Percentiles rank a stretch among this genome's conserved stretches.
These are phyloP conservation scores for Dicerorhinus sumatrensis DNA, from an alignment of 2,113 vertebrate species.

Conservation along the genomic window DNA sequence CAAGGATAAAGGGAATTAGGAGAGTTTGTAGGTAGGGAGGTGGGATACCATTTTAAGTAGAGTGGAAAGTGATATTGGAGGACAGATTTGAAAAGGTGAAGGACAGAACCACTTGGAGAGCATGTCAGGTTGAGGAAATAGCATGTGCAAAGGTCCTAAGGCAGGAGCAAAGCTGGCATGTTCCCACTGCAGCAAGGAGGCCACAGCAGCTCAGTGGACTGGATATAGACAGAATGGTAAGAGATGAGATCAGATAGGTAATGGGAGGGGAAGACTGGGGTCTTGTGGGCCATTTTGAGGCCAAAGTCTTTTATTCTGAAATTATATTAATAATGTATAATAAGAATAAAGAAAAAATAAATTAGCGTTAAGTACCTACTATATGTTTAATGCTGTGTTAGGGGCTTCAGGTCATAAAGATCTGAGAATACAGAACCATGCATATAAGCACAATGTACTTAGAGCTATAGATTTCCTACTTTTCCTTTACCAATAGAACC, in stretches of 20 bases:
- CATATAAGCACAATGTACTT: neutral
- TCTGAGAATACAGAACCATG: neutral
- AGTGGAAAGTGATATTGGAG: neutral
- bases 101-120: neutral
- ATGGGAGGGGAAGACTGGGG: neutral
- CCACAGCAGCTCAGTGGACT: neutral
- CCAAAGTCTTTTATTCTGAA: neutral
- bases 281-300: neutral
- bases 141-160: neutral
- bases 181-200: neutral
- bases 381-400: neutral
- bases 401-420: neutral
- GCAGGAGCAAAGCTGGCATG: no score
- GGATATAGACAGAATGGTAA: neutral
- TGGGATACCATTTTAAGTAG: neutral
- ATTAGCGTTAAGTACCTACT: neutral
- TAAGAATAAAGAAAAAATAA: neutral
- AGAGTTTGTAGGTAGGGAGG: neutral
- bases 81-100: neutral
- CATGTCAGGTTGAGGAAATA: neutral
- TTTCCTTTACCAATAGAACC: neutral
- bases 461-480: neutral
- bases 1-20: neutral
- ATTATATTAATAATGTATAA: neutral
- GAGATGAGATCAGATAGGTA: neutral